Base-by-base conservation (phyloP, 1,140 invertebrate species). In the Achroia grisella region DNA sequence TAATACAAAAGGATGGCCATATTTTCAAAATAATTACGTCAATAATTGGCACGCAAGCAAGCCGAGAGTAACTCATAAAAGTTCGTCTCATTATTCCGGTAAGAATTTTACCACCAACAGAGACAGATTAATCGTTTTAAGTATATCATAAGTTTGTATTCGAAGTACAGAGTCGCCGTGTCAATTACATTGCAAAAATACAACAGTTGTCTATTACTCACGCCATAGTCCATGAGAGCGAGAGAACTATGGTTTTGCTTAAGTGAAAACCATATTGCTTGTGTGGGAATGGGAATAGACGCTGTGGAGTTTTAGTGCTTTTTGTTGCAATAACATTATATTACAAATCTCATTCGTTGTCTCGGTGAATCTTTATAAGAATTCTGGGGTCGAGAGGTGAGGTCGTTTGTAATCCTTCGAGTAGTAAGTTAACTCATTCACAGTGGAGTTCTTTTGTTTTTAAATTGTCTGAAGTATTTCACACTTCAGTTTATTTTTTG, bases 11-110 rank as follows among this genome's bases (percentile, higher is more conserved):
- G 71, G 61, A 61, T 41, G 55, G 63, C 64, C 65, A 78, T 84
- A 84, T 84, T 78, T 84, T 81, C 68, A 75, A 78, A 71, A 79
- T 81, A 79, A 83, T 77, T 79, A 78, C 77, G 69, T 76, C 75
- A 78, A 84, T 84, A 84, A 84, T 84, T 81, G 77, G 71, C 75
- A 81, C 71, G 73, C 73, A 65, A 70, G 61, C 56, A 12, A 34
- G 48, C 15, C 9, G 35, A 17, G 57, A 64, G 62, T 43, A 52
- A 52, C 62, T 58, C 55, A 62, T 63, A 64, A 48, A 53, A 53
- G 56, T 70, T 65, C 67, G 48, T 71, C 66, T 76, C 76, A 80
- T 83, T 83, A 83, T 74, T 67, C 62, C 52, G 49, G 52, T 65
- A 51, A 44, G 60, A 69, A 76, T 77, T 76, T 71, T 80, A 84